Percentiles rank a stretch among this genome's conserved stretches.
These are phyloP conservation scores for Apamea monoglypha DNA, from an alignment of 2,888 invertebrate species.

Conservation along the genomic window DNA sequence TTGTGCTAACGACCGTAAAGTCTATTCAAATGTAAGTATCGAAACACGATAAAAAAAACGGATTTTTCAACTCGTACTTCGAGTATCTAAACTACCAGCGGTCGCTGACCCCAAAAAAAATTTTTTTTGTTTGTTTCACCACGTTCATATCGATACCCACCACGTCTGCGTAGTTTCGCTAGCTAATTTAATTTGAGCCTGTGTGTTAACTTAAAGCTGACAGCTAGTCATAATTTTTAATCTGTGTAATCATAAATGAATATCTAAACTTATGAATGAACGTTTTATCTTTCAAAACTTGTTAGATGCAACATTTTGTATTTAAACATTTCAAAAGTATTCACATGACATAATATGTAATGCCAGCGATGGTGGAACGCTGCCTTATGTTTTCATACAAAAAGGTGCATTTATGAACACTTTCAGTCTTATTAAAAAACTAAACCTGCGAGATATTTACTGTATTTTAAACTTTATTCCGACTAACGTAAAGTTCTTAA, in stretches of 20 bases:
- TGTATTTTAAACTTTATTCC: background rate
- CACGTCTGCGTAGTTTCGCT: background rate
- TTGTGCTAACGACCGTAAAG: too few species aligned
- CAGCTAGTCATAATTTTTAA: slow-evolving; percentile 72
- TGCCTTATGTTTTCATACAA: background rate
- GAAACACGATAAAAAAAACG: too few species aligned
- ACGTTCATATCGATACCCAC: background rate
- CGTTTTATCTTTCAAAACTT: slow-evolving; percentile 16
- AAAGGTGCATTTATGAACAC: background rate
- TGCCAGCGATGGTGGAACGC: background rate
- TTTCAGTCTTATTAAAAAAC: background rate
- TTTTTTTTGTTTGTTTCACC: too few species aligned
- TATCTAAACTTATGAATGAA: slow-evolving; percentile 42
- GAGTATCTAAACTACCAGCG: too few species aligned
- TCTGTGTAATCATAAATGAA: slow-evolving; percentile 57
- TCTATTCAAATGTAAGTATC: too few species aligned
- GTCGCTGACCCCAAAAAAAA: too few species aligned
- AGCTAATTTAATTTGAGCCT: background rate
- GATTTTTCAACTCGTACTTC: too few species aligned
- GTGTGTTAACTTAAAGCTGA: slow-evolving; percentile 60
- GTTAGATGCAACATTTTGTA: background rate
- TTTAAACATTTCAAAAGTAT: background rate
- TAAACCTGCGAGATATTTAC: background rate
- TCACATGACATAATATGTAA: background rate
- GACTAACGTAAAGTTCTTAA: background rate